Evolutionary conservation across 2,888 invertebrate genomes (phyloP), one percentile per base, ranked within the genome.

Genomic region (Trissolcus brochymenae): DNA sequence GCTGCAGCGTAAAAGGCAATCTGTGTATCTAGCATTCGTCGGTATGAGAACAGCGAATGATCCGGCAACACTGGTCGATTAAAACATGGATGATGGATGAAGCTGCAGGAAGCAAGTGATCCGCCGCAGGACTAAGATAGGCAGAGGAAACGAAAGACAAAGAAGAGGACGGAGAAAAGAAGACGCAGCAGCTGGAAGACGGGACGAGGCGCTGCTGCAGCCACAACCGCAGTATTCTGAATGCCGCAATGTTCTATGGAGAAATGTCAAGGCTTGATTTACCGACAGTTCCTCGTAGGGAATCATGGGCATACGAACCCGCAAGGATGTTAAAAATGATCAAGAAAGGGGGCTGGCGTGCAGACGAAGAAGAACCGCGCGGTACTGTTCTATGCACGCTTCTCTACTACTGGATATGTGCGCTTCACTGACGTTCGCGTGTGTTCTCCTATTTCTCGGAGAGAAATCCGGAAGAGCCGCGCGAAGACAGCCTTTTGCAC

Each of bases 251-350:
- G 77, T 79, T 79, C 76, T 71, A 72, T 72, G 66, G 78, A 74
- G 72, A 81, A 79, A 79, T 73, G 76, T 75, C 79, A 79, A 74
- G 79, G 62, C 76, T 79, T 79, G 79, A 79, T 79, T 79, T 79
- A 79, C 79, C 79, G 76, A 76, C 79, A 73, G 76, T 74, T 70
- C 73, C 62, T 73, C 79, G 76, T 73, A 74, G 76, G 72, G 76
- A 76, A 79, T 79, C 79, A 76, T 68, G 75, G 73, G 56, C 72
- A 53, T 57, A 71, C 61, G 71, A 65, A 72, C 72, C 55, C 55
- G 67, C 49, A 7, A 64, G 51, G 67, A 68, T 54, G 65, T 65
- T 21, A 68, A 76, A 76, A 76, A 66, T 65, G 21, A 17, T 49
- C 56, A 54, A 56, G 57, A 60, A 76, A 66, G 56, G 61, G 71